Base-by-base conservation (phyloP, 2,888 invertebrate genomes). In the Timema podura region DNA sequence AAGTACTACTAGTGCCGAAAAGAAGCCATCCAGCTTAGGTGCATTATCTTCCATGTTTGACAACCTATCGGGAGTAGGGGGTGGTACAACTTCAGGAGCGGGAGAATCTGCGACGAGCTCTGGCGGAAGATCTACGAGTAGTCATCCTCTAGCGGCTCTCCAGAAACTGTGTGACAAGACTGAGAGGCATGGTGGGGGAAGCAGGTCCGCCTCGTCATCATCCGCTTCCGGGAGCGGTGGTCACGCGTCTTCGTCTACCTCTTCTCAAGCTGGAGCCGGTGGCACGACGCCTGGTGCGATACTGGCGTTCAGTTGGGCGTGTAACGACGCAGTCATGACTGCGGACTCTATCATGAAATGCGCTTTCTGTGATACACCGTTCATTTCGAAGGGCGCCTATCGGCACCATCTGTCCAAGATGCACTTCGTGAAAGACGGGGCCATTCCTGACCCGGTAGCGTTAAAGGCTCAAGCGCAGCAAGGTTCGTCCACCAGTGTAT, bases 101-200 rank as follows among this genome's bases (percentile, higher is more conserved):
- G 76, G 79, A n/a, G 75, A 76, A 48, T 75, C 77, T 30, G 76
- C 73, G 70, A 83, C 84, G 68, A 85, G 87, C 11, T 83, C 86
- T 71, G 85, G 87, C 61, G 87, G 89, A 76, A 85, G 88, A 13
- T 15, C 59, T 16, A 61, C 71, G 11, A 89, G 89, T 72, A 91
- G 95, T 77, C 96, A 98, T 82, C 98, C 98, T 7, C 82, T 98
- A 76, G 96, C 96, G 30, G 96, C 96, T 2, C 83, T 98, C 69
- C 97, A 98, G 80, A 96, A 96, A 81, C 88, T 98, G 46, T 95
- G 97, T 83, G 96, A 97, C 81, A 96, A 95, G 83, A 95, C 96
- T 75, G 96, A 96, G 83, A 92, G 88, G 16, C 89, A 88, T 74
- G 87, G 88, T 48, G 74, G 76, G 59, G 75, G 76, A 15, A 75